Evolutionary conservation across 2,888 invertebrate genomes (phyloP).

Genomic region (Saturnia pavonia): DNA sequence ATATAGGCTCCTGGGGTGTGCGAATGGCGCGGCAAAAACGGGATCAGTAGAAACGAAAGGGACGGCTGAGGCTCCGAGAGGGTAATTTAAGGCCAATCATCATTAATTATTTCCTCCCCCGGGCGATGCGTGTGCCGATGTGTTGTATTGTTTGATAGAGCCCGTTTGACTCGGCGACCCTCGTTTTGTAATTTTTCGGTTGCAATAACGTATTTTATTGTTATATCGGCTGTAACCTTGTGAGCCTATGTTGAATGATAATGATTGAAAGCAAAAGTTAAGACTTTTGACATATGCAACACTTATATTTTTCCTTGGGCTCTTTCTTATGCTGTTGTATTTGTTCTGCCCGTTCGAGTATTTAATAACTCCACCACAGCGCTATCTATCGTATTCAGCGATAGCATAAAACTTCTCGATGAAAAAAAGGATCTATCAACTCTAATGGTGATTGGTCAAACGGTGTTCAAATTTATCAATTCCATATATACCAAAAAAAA

Average conservation of each 20-base stretch:
- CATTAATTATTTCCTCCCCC: slow-evolving; percentile 78
- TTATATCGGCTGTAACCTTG: slow-evolving; percentile 39
- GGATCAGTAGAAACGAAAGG: slow-evolving; percentile 45
- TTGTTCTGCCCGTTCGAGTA: no score
- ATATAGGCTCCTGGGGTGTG: slow-evolving; percentile 71
- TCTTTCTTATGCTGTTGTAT: neutral
- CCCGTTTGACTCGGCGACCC: slow-evolving; percentile 34
- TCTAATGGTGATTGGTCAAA: no score
- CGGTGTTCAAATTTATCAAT: no score
- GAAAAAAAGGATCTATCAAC: no score
- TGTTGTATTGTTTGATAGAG: slow-evolving; percentile 29
- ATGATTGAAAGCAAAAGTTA: slow-evolving; percentile 6
- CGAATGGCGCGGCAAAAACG: slow-evolving; percentile 51
- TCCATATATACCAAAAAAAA: no score
- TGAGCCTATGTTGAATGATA: no score
- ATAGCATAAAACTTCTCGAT: no score
- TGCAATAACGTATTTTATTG: slow-evolving; percentile 31
- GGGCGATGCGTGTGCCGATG: slow-evolving; percentile 57
- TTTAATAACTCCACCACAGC: no score
- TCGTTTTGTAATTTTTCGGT: slow-evolving; percentile 36
- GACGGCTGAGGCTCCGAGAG: slow-evolving; percentile 60
- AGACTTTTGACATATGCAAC: neutral
- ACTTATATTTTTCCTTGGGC: neutral
- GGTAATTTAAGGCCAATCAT: slow-evolving; percentile 81
- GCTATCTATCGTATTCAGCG: no score